These are phyloP conservation scores for Mandrillus leucophaeus DNA, from an alignment of 2,113 vertebrate genomes.

Conservation along the genomic window DNA sequence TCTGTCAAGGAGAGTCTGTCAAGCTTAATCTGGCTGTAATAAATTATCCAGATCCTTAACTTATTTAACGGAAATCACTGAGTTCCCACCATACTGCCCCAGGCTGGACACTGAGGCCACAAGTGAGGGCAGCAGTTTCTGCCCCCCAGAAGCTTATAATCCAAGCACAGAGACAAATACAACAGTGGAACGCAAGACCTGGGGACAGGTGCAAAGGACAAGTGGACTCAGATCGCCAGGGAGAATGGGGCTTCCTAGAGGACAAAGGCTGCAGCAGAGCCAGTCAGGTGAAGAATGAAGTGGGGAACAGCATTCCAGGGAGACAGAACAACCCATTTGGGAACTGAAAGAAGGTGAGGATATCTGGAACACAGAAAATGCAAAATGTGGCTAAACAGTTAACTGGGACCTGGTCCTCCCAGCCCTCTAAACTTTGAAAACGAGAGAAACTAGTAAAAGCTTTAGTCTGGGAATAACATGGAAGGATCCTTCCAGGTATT, in stretches of 20 bases:
- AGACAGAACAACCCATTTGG: not conserved
- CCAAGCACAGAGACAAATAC: not conserved
- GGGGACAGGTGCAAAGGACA: fast-evolving
- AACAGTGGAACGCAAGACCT: not conserved
- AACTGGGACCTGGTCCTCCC: too few relatives aligned
- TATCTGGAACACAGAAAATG: not conserved
- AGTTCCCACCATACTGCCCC: not conserved
- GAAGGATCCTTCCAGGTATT: not conserved
- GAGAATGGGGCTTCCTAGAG: not conserved
- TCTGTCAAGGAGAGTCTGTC: too few relatives aligned
- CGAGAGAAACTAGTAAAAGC: not conserved
- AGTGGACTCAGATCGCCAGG: not conserved
- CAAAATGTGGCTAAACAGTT: not conserved
- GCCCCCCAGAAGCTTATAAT: not conserved
- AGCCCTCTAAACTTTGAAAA: not conserved
- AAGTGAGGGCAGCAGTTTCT: not conserved
- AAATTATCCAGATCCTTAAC: not conserved
- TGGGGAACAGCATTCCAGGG: too few relatives aligned
- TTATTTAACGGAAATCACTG: not conserved
- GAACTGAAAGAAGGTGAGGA: not conserved
- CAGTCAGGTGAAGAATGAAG: not conserved
- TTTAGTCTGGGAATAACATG: not conserved
- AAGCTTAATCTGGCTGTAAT: not conserved
- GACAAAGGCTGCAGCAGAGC: not conserved
- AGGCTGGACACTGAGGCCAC: not conserved